Evolutionary conservation across 2,797 vertebrate species (phyloP), one percentile per base, ranked within the genome.

Genomic region (Chloroceryle inda): DNA sequence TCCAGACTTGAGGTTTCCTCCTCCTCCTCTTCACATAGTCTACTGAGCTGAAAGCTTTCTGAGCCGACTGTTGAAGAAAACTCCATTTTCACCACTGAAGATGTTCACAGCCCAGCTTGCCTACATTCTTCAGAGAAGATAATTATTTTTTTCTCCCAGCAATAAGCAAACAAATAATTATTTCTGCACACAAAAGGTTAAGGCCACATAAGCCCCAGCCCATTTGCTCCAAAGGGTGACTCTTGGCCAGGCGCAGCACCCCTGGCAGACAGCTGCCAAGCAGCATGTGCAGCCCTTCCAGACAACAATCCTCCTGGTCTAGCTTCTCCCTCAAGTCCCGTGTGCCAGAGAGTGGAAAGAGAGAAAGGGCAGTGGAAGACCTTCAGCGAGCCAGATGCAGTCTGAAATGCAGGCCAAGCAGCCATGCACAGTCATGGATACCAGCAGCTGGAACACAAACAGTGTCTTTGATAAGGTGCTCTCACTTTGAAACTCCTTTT

Each of bases 401-500:
- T 45, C 63, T 64, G 33, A 92, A 90, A 95, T 85, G 87, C 33
- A 71, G 56, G 53, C 38, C 62, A 72, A 90, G 58, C 17, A 85
- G 62, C 40, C 69, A 69, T n/a, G 33, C 67, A 94, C 71, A 42
- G 75, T 56, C 33, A 47, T 22, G n/a, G 69, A 73, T 58, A 68
- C 20, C 47, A 89, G 44, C 59, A 94, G 67, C 38, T 88, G 53
- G 69, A 88, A 79, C 35, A 69, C 19, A 78, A 82, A 66, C 24
- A 50, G 45, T 18, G 11, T 44, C 72, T 88, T 85, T 71, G 71
- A 75, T 53, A 92, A 73, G 61, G 35, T 26, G 2, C 44, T 69
- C 67, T 63, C 56, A 50, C 63, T 90, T 88, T 66, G n/a, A 92
- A 92, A 94, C 69, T 87, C 50, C 45, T 82, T 89, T 83, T 71